A percentile compares a stretch with the other conserved stretches of the same genome.
These are phyloP conservation scores for Alloplasta piceator DNA, from an alignment of 2,888 invertebrate genomes.

Conservation along the genomic window DNA sequence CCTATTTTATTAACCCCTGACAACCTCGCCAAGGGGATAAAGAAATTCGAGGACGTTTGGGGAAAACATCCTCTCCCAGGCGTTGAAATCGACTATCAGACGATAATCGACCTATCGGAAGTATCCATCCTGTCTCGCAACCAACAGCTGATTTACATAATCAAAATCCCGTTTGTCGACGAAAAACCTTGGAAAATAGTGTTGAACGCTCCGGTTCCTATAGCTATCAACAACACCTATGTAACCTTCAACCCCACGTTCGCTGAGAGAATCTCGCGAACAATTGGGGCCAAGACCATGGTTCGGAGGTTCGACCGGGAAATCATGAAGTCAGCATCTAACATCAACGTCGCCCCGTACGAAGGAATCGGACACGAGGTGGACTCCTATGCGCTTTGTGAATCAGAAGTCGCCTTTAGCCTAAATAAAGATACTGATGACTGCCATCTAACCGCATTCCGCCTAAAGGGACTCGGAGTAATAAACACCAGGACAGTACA, in stretches of 20 bases:
- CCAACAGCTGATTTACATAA: conserved; percentile 14
- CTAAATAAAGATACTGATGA: conserved; percentile 1
- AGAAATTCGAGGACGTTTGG: neutral
- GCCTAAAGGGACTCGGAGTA: neutral
- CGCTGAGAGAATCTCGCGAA: conserved; percentile 11
- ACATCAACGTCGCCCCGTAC: conserved; percentile 16
- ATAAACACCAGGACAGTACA: conserved; percentile 11
- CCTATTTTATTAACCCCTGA: conserved; percentile 11
- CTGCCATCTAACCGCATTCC: conserved; percentile 8
- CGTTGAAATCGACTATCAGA: conserved; percentile 1
- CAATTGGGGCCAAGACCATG: conserved; percentile 13
- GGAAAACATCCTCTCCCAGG: conserved; percentile 10
- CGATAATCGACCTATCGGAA: conserved; percentile 12
- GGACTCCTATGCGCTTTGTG: conserved; percentile 5
- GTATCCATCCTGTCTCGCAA: conserved; percentile 18
- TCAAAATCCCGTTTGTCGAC: conserved; percentile 20
- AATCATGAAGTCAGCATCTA: neutral
- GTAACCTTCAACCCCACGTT: conserved; percentile 28
- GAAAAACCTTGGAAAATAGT: conserved; percentile 18
- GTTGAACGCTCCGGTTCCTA: conserved; percentile 7
- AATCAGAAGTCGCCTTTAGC: neutral
- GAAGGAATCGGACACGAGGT: conserved; percentile 12
- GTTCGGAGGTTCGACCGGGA: conserved; percentile 4
- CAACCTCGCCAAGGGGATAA: neutral
- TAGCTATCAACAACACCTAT: conserved; percentile 12